Evolutionary conservation across 2,797 vertebrate genomes (phyloP).

Genomic region (Erpetoichthys calabaricus): DNA sequence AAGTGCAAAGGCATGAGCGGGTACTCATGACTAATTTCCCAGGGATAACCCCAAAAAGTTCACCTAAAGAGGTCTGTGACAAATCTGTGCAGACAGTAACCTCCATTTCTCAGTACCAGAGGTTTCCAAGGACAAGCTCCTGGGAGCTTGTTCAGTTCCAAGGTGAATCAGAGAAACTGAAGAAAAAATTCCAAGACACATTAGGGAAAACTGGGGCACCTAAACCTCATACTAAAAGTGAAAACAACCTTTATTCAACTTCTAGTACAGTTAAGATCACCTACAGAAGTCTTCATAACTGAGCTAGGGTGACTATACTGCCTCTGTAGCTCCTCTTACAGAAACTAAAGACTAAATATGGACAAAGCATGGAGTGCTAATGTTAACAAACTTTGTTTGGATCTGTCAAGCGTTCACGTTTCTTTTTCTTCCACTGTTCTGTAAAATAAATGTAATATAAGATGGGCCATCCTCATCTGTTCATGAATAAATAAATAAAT

Average conservation of each 20-base stretch:
- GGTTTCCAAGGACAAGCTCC: conserved; percentile 36
- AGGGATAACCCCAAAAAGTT: conserved; percentile 39
- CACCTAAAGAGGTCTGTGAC: conserved; percentile 29
- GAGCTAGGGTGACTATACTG: not conserved
- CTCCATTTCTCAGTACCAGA: conserved; percentile 43
- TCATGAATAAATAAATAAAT: too few species aligned
- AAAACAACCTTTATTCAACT: not conserved
- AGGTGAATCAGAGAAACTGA: conserved; percentile 31
- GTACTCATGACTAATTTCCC: conserved; percentile 32
- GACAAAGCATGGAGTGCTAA: too few species aligned
- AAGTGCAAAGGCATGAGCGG: conserved; percentile 45
- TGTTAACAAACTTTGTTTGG: too few species aligned
- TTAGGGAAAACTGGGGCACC: not conserved
- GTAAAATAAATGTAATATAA: too few species aligned
- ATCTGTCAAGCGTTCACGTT: too few species aligned
- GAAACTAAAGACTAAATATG: too few species aligned
- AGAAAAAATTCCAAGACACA: not conserved
- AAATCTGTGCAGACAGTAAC: conserved; percentile 53
- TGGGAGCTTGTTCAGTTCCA: conserved; percentile 37
- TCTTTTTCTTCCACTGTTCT: too few species aligned
- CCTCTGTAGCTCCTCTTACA: too few species aligned
- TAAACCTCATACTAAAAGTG: not conserved
- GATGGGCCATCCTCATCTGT: too few species aligned
- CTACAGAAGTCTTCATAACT: conserved; percentile 18
- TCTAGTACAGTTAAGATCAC: conserved; percentile 12